Base-by-base conservation (phyloP, 2,888 invertebrate species). In the Lepidocyrtinus sp. region DNA sequence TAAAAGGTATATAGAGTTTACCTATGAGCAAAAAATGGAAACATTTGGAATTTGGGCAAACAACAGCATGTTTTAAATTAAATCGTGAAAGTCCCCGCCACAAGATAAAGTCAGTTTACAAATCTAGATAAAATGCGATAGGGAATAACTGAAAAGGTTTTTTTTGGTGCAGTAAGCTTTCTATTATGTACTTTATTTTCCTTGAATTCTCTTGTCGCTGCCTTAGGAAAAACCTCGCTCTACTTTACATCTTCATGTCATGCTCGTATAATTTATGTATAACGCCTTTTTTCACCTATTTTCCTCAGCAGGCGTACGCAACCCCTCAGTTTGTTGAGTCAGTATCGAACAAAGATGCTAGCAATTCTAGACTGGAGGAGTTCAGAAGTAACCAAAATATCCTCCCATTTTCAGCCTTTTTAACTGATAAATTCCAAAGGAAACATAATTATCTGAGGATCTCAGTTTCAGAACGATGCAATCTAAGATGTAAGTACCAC, bases 401-500 rank as follows among this genome's bases (percentile, higher is more conserved):
- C 55, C 76, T 86, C 5, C 87, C 87, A 7, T 87, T 89, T 86
- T 88, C 89, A 2, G 87, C 88, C 1, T 88, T 88, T 79, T 87
- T 98, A 50, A 92, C 92, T 1, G 99, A 99, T 89, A 91, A 92
- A 59, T 96, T 95, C 90, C 96, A 96, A 9, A 91, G 99, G 81
- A 91, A 93, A 84, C 99, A 99, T 88, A 94, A 94, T 82, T 99
- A 99, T 88, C 91, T 99, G 71, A 91, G 99, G 84, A 97, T 99
- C 87, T 99, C 99, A 0, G 90, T 99, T 70, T 98, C 98, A 0
- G 99, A 99, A 89, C 91, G 94, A 83, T 99, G 99, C 89, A 99
- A 99, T 90, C 91, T 99, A 85, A 91, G 99, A 91, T 99, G 99
- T 98, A 91, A 93, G 94, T 91, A 82, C 50, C 1, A n/a, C 55